These are phyloP conservation scores for Oplegnathus fasciatus DNA, from an alignment of 2,113 vertebrate genomes.

Conservation along the genomic window DNA sequence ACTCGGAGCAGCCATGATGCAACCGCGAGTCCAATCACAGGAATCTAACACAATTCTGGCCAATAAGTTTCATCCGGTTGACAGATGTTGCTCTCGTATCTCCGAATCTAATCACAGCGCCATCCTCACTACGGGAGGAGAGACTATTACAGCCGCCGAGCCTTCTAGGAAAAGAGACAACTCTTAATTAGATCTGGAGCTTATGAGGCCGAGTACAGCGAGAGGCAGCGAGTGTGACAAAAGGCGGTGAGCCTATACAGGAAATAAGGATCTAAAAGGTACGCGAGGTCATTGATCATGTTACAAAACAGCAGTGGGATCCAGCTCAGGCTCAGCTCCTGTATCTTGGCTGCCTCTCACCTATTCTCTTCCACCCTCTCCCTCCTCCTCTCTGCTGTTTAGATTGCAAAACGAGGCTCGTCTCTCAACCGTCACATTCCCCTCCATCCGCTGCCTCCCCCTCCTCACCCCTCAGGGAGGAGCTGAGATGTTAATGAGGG, in stretches of 20 bases:
- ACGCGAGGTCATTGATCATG: conserved; percentile 57
- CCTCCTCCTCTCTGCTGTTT: background rate
- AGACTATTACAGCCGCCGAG: conserved; percentile 32
- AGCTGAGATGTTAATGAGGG: conserved; percentile 44
- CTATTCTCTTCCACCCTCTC: background rate
- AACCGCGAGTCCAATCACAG: conserved; percentile 12
- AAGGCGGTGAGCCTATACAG: conserved; percentile 42
- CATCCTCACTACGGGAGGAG: conserved; percentile 18
- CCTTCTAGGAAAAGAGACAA: conserved; percentile 62
- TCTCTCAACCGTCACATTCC: conserved; percentile 29
- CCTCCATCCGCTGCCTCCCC: conserved; percentile 36
- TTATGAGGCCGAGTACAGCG: conserved; percentile 46
- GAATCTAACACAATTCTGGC: conserved; percentile 29
- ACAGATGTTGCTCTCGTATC: conserved; percentile 53
- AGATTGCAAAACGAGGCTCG: conserved; percentile 33
- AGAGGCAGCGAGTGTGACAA: conserved; percentile 49
- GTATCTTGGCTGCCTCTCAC: background rate
- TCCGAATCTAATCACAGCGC: conserved; percentile 48
- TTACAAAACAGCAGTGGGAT: conserved; percentile 44
- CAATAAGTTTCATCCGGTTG: conserved; percentile 43
- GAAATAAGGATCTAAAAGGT: conserved; percentile 53
- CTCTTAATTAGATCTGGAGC: conserved; percentile 70
- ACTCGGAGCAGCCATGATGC: conserved; percentile 7
- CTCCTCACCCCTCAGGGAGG: conserved; percentile 33
- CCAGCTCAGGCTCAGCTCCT: conserved; percentile 27